Evolutionary conservation across 2,113 vertebrate species (phyloP).

Genomic region (Brachypteracias leptosomus): DNA sequence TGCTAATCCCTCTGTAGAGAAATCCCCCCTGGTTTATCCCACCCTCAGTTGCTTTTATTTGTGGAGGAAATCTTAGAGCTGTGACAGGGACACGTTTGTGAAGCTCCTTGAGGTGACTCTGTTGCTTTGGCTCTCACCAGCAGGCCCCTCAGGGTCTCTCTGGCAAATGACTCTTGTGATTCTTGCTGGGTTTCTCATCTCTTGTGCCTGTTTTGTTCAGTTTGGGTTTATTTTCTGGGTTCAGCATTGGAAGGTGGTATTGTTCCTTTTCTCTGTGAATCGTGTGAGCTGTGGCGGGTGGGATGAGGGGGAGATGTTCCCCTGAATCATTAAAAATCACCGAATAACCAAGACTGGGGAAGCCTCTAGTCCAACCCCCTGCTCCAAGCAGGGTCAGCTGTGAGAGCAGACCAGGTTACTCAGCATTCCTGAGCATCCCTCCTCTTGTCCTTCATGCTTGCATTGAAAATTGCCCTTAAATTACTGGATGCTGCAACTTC

Average conservation of each 20-base stretch:
- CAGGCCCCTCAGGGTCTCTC: neutral
- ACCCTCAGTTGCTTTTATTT: neutral
- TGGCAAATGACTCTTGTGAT: neutral
- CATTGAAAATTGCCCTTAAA: neutral
- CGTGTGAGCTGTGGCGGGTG: neutral
- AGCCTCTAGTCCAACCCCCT: neutral
- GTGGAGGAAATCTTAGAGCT: neutral
- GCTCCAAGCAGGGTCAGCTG: constrained; percentile 8
- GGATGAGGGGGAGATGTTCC: neutral
- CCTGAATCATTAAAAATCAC: neutral
- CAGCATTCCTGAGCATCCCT: constrained; percentile 37
- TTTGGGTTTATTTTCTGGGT: neutral
- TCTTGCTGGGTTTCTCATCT: neutral
- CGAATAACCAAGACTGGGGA: neutral
- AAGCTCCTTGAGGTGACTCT: neutral
- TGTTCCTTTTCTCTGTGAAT: neutral
- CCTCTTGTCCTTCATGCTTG: neutral
- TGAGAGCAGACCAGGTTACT: constrained; percentile 50
- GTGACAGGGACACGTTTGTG: neutral
- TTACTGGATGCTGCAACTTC: neutral
- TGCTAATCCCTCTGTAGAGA: neutral
- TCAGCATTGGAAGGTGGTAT: neutral
- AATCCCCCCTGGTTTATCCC: neutral
- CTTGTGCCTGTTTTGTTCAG: neutral
- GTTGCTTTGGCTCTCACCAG: neutral